Evolutionary conservation across 2,888 invertebrate species (phyloP).

Genomic region (Sarcophaga rosellei): DNA sequence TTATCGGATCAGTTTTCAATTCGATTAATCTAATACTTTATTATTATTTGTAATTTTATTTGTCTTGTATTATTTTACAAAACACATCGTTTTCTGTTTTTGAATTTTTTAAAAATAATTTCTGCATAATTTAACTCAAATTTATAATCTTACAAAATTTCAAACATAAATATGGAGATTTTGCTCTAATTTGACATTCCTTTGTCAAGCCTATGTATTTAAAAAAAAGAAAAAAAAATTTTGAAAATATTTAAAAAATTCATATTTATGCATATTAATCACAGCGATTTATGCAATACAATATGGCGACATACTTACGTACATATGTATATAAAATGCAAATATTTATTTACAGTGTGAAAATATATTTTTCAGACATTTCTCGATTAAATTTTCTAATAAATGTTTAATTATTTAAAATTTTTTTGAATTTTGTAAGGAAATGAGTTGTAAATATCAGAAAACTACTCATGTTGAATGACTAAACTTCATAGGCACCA

Average conservation of each 20-base stretch:
- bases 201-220: conserved; percentile 37
- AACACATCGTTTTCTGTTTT: background rate
- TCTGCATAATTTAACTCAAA: too few relatives aligned
- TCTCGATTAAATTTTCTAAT: too few relatives aligned
- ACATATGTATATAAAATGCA: conserved; percentile 8
- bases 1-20: too few relatives aligned
- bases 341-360: conserved; percentile 32
- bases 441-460: background rate
- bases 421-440: too few relatives aligned
- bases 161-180: background rate
- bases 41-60: too few relatives aligned
- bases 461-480: background rate
- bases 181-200: conserved; percentile 5
- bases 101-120: background rate
- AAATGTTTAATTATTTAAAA: too few relatives aligned
- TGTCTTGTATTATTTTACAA: too few relatives aligned
- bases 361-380: background rate
- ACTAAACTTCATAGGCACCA: too few relatives aligned
- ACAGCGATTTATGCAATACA: conserved; percentile 69
- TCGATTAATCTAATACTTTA: too few relatives aligned
- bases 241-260: conserved; percentile 33
- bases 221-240: background rate
- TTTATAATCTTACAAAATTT: background rate
- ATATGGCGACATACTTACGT: conserved; percentile 35
- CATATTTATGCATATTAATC: conserved; percentile 74